Evolutionary conservation across 2,113 vertebrate genomes (phyloP).

Genomic region (Sisor rabdophorus): DNA sequence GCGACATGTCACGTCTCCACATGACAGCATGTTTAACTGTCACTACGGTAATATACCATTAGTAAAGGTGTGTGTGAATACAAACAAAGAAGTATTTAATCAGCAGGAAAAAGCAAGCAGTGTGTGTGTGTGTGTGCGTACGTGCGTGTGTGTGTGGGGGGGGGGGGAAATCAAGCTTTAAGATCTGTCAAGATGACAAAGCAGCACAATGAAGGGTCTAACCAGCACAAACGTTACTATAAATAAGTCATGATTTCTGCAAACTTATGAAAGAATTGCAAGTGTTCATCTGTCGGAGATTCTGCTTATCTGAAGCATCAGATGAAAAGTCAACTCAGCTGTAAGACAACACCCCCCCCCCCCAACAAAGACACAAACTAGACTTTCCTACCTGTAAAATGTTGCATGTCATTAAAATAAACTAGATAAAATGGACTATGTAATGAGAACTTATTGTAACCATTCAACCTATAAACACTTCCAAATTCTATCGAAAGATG

Average conservation of each 20-base stretch:
- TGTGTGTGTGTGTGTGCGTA: background rate
- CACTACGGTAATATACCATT: background rate
- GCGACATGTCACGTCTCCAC: background rate
- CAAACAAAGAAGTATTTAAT: background rate
- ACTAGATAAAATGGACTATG: no score
- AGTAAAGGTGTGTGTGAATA: background rate
- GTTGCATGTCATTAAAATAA: no score
- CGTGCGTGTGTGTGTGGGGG: background rate
- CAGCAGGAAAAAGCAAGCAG: background rate
- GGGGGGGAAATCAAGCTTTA: background rate
- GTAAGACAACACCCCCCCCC: no score
- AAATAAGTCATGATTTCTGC: slow-evolving; percentile 19
- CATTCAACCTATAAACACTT: no score
- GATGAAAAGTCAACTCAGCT: background rate
- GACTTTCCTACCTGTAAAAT: no score
- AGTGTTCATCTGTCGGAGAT: slow-evolving; percentile 2
- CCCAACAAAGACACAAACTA: no score
- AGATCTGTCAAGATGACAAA: slow-evolving; percentile 1
- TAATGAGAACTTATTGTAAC: no score
- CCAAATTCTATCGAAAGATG: no score
- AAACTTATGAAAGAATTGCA: slow-evolving; percentile 8
- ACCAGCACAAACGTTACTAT: slow-evolving; percentile 14
- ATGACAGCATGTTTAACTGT: background rate
- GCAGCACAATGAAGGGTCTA: slow-evolving; percentile 7
- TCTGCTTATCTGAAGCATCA: background rate